Evolutionary conservation across 2,113 vertebrate genomes (phyloP).

Genomic region (Callospermophilus lateralis): DNA sequence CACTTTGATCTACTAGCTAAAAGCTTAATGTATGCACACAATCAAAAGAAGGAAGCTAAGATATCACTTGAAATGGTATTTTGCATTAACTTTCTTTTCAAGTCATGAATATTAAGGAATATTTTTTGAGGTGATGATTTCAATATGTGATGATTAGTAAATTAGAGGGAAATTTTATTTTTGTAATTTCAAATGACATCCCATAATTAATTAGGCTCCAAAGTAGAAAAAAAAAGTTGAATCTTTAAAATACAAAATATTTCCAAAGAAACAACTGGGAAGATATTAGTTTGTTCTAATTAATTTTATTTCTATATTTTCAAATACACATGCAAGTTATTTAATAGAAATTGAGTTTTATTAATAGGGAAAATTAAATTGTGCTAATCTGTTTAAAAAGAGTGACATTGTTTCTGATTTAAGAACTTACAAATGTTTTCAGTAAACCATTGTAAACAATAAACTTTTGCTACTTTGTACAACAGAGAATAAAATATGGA

Average conservation of each 20-base stretch:
- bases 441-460: constrained; percentile 73
- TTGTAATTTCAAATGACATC: background rate
- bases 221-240: rapidly evolving
- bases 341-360: constrained; percentile 43
- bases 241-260: constrained; percentile 60
- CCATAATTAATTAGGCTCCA: constrained; percentile 54
- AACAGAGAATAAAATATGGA: constrained; percentile 64
- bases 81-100: constrained; percentile 12
- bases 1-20: background rate
- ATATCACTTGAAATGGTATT: background rate
- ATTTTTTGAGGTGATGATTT: constrained; percentile 42
- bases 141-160: constrained; percentile 24
- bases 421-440: constrained; percentile 74
- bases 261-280: constrained; percentile 47
- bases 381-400: constrained; percentile 35
- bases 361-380: constrained; percentile 54
- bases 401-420: constrained; percentile 57
- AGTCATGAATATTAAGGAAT: constrained; percentile 59
- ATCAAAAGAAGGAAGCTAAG: background rate
- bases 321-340: background rate
- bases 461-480: constrained; percentile 66
- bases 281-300: constrained; percentile 54
- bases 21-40: background rate
- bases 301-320: constrained; percentile 27
- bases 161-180: constrained; percentile 61